Base-by-base conservation (phyloP, 2,797 vertebrate species). In the Botia almorhae region DNA sequence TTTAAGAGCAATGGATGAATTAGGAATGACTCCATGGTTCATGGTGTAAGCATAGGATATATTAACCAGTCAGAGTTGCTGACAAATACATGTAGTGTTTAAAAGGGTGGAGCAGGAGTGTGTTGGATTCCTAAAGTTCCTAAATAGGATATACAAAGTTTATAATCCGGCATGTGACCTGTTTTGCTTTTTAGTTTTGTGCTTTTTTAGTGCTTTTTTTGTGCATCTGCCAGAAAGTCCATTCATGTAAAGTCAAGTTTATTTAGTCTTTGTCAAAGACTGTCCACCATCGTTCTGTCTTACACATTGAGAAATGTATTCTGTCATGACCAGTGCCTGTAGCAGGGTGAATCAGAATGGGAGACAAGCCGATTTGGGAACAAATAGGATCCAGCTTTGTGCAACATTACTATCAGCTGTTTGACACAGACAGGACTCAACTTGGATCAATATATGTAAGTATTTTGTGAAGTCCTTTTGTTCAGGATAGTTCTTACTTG, bases 361-460 rank as follows among this genome's bases (percentile, higher is more conserved):
- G 93, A 93, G 97, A 98, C 93, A 96, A 97, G 93, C 96, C 97
- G 92, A 93, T 96, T 91, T 99, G 97, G 98, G 98, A 99, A 93
- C 97, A 98, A 93, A 97, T 99, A 96, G 98, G 98, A 92, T 96
- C 96, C 93, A 96, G 96, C 95, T 99, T 99, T 82, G 96, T 99
- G 90, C 96, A 97, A 86, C 97, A 99, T 93, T 99, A 99, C 89
- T 99, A 99, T 89, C 95, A 96, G 78, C 89, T 96, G 91, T 99
- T 99, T 94, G 97, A 99, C 93, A 93, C 92, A 53, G 95, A 98
- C 91, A 96, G 98, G 94, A 92, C 94, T 88, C 96, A 96, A 80
- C 95, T 99, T 82, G 97, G 96, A 92, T 94, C 95, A 88, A 96
- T 99, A 95, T 99, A 99, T 89, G 98, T 99, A 88, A 98, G 97